Evolutionary conservation across 2,797 vertebrate genomes (phyloP), one percentile per base, ranked within the genome.

Genomic region (Gymnothorax reevesii): DNA sequence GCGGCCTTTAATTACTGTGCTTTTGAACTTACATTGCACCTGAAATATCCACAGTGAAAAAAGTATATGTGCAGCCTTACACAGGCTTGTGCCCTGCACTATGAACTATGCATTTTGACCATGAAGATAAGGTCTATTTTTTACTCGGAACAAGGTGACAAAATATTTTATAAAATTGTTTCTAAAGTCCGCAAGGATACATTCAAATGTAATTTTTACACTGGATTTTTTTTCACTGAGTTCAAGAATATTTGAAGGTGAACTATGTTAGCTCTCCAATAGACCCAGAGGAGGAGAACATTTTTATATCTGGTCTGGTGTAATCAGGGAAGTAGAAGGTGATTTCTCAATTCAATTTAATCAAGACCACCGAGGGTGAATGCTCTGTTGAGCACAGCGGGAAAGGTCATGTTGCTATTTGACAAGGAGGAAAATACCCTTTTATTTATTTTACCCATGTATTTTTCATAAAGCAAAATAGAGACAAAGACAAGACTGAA

Each of bases 281-380:
- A 25, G 22, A 22, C 7, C 64, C 64, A 69, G n/a, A 1, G 64
- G 64, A 25, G 22, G 25, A 69, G 7, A 8, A 22, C 7, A 69
- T 69, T 69, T 69, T 69, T 69, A 69, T 69, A n/a, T 69, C 7
- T 69, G 22, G 6, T 69, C 25, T 22, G 17, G 7, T 64, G 62
- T 69, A 69, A 69, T 69, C 64, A 69, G 64, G 64, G 25, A 69
- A 69, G 64, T 69, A 69, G 64, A 69, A 25, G 64, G 22, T 69
- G 64, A 69, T 69, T 69, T 69, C 25, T 69, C n/a, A 69, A 69
- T 69, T 69, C 22, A 69, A 69, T 69, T 69, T 69, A 69, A 69
- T 69, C 64, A 69, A 69, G 64, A 25, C 22, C 0, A 6, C 25
- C n/a, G 64, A 69, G 25, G 64, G 64, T 69, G 64, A 69, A 69